These are phyloP conservation scores for Cryptus armator DNA, from an alignment of 2,888 invertebrate genomes.

Conservation along the genomic window DNA sequence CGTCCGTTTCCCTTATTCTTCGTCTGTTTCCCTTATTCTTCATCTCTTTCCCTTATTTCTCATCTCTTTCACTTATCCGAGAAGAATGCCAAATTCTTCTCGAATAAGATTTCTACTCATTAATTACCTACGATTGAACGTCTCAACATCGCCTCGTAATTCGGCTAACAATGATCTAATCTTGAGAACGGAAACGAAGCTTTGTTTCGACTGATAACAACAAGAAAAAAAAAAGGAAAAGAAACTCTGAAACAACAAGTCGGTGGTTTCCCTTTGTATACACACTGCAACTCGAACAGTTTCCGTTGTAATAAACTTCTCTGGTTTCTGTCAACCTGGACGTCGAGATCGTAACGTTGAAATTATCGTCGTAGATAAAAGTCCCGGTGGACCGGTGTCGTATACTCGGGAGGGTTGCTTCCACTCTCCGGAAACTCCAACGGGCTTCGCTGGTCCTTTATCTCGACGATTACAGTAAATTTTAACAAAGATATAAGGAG, in stretches of 20 bases:
- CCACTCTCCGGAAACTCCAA: constrained; percentile 48
- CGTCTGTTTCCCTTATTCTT: too few species aligned
- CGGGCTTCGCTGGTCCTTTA: constrained; percentile 20
- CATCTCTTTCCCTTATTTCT: too few species aligned
- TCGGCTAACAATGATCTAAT: not conserved
- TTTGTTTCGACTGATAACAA: not conserved
- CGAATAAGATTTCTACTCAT: too few species aligned
- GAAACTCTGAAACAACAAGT: not conserved
- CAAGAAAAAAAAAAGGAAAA: not conserved
- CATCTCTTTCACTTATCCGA: too few species aligned
- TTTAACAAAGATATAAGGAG: constrained; percentile 50
- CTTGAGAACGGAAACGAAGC: not conserved
- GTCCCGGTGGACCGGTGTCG: constrained; percentile 46
- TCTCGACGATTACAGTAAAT: constrained; percentile 61
- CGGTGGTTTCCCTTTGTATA: constrained; percentile 28
- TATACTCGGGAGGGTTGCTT: constrained; percentile 42
- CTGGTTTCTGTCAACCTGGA: constrained; percentile 56
- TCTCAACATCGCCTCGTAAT: not conserved
- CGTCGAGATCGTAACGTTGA: constrained; percentile 55
- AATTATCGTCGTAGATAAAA: constrained; percentile 66
- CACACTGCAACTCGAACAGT: constrained; percentile 6
- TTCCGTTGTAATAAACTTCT: constrained; percentile 50
- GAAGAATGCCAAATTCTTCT: too few species aligned
- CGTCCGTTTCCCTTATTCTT: too few species aligned
- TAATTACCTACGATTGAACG: not conserved